Evolutionary conservation across 2,113 vertebrate genomes (phyloP), one percentile per base, ranked within the genome.

Genomic region (Campylomormyrus tamandua): DNA sequence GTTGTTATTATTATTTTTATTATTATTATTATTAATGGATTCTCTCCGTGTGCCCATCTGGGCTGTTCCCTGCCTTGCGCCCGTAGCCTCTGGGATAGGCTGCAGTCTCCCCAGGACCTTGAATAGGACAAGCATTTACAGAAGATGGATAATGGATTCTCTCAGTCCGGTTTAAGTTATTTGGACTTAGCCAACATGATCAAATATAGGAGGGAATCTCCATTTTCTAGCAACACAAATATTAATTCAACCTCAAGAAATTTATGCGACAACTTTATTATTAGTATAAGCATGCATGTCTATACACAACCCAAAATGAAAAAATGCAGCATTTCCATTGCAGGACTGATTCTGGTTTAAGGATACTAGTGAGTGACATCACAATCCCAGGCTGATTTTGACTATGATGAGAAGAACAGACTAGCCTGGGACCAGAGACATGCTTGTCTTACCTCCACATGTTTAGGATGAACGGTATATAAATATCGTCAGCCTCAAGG

Each of bases 401-500:
- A 70, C 89, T 91, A 74, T 92, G 91, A 92, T 90, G 89, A 88
- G 91, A 90, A 88, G 77, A 42, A 80, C 85, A 89, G 89, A 86
- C 35, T 80, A 50, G 91, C 89, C 74, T 49, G 87, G 89, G 89
- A 89, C 89, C 80, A 91, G 90, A 89, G 90, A 91, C 92, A 91
- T 49, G 87, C 90, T 52, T 6, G 91, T 92, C 93, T 90, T 83
- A 89, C 77, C 89, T 89, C 91, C 89, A 91, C 92, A 92, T 92
- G 91, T 92, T 90, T 92, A 95, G 94, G 94, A 87, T 94, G 94
- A 87, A 3, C 89, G 88, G 88, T 93, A 93, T 96, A 96, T 96
- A 93, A 96, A 96, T 96, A 96, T 94, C 92, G 90, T 42, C 45
- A 66, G 17, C 93, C 92, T 92, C 31, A 27, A 3, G 93, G 94